These are phyloP conservation scores for Epiblema foenella DNA, from an alignment of 2,888 invertebrate genomes.

Conservation along the genomic window DNA sequence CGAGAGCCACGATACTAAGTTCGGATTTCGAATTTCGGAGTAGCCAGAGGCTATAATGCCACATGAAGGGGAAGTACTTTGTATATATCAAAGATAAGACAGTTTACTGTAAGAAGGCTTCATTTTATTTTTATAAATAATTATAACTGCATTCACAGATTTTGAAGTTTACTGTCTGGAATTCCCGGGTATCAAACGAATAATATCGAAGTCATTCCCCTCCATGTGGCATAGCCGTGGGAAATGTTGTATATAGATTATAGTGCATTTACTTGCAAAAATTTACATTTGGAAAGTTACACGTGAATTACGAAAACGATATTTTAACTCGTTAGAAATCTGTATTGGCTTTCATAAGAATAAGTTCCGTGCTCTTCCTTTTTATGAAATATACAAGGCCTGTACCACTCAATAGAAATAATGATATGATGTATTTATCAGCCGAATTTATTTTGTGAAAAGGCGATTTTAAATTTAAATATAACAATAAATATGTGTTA, in stretches of 20 bases:
- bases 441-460: slow-evolving; percentile 29
- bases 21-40: no score
- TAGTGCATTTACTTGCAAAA: slow-evolving; percentile 3
- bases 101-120: no score
- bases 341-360: background rate
- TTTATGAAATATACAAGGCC: background rate
- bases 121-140: no score
- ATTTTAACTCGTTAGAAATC: background rate
- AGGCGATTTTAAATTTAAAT: slow-evolving; percentile 39
- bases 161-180: no score
- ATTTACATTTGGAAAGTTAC: background rate
- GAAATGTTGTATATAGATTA: background rate
- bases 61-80: no score
- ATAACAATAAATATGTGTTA: slow-evolving; percentile 17
- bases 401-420: background rate
- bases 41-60: no score
- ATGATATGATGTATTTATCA: slow-evolving; percentile 18
- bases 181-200: no score
- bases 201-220: no score
- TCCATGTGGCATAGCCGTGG: no score
- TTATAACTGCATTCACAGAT: no score
- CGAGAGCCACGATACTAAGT: no score
- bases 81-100: no score
- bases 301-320: background rate
- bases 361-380: slow-evolving; percentile 13